These are phyloP conservation scores for Megalops atlanticus DNA, from an alignment of 2,113 vertebrate genomes.

Conservation along the genomic window DNA sequence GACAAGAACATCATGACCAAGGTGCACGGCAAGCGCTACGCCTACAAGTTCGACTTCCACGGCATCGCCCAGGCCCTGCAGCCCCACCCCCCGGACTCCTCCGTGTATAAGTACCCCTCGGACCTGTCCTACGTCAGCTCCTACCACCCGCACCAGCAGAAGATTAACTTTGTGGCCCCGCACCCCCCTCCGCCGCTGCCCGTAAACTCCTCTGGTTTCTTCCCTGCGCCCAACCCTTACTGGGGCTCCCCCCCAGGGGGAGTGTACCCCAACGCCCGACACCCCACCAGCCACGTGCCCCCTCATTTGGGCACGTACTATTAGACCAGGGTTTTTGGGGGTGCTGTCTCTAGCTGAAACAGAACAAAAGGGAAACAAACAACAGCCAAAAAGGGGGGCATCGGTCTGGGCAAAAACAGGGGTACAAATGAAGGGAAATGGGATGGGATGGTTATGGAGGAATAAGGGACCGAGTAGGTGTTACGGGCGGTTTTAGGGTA, in stretches of 20 bases:
- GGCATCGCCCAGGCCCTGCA: constrained; percentile 86
- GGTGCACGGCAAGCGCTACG: constrained; percentile 86
- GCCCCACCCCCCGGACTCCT: constrained; percentile 81
- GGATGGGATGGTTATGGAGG: background rate
- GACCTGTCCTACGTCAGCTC: constrained; percentile 85
- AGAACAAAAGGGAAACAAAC: constrained; percentile 13
- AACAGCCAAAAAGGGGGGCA: constrained; percentile 14
- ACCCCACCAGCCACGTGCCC: constrained; percentile 81
- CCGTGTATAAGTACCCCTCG: constrained; percentile 85
- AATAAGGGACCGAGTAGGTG: constrained; percentile 7
- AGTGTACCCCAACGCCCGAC: constrained; percentile 79
- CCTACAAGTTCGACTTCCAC: constrained; percentile 89
- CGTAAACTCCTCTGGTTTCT: constrained; percentile 81
- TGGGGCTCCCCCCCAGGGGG: constrained; percentile 84
- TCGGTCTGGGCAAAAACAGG: constrained; percentile 14
- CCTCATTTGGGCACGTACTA: constrained; percentile 86
- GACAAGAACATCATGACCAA: constrained; percentile 94
- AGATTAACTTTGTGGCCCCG: constrained; percentile 83
- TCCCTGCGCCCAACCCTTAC: constrained; percentile 78
- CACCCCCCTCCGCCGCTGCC: constrained; percentile 79
- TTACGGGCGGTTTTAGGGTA: background rate
- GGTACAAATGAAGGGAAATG: background rate
- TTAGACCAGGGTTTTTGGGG: constrained; percentile 56
- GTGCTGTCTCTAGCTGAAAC: constrained; percentile 10
- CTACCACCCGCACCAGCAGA: constrained; percentile 83